A percentile compares a stretch with the other conserved stretches of the same genome.
These are phyloP conservation scores for Platycheirus rosarum DNA, from an alignment of 2,888 invertebrate species.

Conservation along the genomic window DNA sequence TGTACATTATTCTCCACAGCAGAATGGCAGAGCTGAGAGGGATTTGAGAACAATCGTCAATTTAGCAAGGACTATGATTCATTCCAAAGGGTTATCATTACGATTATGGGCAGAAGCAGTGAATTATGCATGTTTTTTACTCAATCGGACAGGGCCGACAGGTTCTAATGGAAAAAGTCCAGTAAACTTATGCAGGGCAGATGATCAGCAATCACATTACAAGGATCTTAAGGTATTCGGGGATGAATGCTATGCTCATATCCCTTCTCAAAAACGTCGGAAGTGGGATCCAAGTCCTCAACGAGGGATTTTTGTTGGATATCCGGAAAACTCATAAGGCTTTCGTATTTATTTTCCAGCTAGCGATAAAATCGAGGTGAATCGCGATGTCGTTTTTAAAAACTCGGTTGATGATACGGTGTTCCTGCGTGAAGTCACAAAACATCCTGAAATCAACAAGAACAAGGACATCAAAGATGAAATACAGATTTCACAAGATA, in stretches of 20 bases:
- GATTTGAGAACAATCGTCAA: slow-evolving; percentile 79
- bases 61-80: slow-evolving; percentile 75
- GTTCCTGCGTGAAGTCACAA: slow-evolving; percentile 2
- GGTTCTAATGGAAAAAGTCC: slow-evolving; percentile 5
- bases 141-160: slow-evolving; percentile 26
- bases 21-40: slow-evolving; percentile 79
- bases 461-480: neutral
- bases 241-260: slow-evolving; percentile 22
- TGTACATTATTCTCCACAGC: slow-evolving; percentile 77
- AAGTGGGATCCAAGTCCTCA: slow-evolving; percentile 22
- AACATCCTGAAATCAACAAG: slow-evolving; percentile 11
- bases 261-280: slow-evolving; percentile 23
- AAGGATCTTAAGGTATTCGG: slow-evolving; percentile 10
- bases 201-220: slow-evolving; percentile 6
- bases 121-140: slow-evolving; percentile 47
- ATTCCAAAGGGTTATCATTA: slow-evolving; percentile 71
- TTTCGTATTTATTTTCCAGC: slow-evolving; percentile 33
- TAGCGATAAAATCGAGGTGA: slow-evolving; percentile 22
- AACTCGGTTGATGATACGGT: slow-evolving; percentile 2
- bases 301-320: slow-evolving; percentile 19
- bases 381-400: slow-evolving; percentile 27
- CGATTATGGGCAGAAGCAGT: slow-evolving; percentile 80
- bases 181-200: slow-evolving; percentile 11
- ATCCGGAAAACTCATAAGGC: slow-evolving; percentile 32
- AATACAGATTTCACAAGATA: neutral